Conservation (phyloP, 2,797 vertebrate species). For the Diplodus sargus region DNA sequence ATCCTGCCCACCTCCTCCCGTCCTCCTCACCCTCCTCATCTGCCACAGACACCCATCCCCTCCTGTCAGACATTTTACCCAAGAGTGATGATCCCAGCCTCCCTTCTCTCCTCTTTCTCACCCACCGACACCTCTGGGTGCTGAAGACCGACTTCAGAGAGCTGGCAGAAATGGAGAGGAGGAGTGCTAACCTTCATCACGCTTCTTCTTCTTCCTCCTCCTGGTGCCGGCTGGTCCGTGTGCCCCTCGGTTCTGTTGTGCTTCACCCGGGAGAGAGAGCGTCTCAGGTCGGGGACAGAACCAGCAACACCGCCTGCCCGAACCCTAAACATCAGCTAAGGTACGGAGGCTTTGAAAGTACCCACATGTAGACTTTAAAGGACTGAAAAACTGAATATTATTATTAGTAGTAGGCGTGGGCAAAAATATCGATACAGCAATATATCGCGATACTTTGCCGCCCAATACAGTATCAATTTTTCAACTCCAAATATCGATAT, state of each 20-base stretch:
- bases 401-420: too few species aligned
- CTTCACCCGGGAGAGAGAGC: slow-evolving; percentile 82
- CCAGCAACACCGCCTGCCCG: slow-evolving; percentile 19
- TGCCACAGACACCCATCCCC: slow-evolving; percentile 62
- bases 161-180: slow-evolving; percentile 67
- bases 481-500: too few species aligned
- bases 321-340: slow-evolving; percentile 62
- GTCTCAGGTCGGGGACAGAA: slow-evolving; percentile 41
- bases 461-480: too few species aligned
- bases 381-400: neutral
- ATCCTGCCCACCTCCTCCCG: slow-evolving; percentile 83
- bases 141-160: slow-evolving; percentile 89
- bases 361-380: neutral
- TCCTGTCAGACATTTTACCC: slow-evolving; percentile 73
- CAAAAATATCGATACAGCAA: too few species aligned
- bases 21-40: slow-evolving; percentile 25
- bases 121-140: slow-evolving; percentile 89
- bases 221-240: slow-evolving; percentile 83
- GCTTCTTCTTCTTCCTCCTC: slow-evolving; percentile 61
- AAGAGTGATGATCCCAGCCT: slow-evolving; percentile 72
- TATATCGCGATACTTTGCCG: too few species aligned
- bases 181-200: slow-evolving; percentile 66
- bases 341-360: slow-evolving; percentile 34
- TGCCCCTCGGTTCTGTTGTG: slow-evolving; percentile 90
- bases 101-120: slow-evolving; percentile 91